Evolutionary conservation across 1,140 invertebrate genomes (phyloP), one percentile per base, ranked within the genome.

Genomic region (Drosophila oshimai): DNA sequence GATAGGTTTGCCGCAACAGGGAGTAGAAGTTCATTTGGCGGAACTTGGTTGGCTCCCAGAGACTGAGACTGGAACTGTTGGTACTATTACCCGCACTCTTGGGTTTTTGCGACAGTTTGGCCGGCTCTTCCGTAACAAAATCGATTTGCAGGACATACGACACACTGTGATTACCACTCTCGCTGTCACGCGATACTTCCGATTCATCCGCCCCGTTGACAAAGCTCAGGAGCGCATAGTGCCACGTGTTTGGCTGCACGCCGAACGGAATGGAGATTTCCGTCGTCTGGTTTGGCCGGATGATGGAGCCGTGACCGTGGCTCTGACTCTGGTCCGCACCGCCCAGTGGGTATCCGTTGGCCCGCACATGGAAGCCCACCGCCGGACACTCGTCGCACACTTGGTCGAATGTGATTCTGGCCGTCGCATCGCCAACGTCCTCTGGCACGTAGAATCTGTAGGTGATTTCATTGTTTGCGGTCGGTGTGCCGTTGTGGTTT

Each of bases 1-100:
- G 93, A 70, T 93, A 93, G 1, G 94, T 93, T 64, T 94, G 94
- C n/a, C 94, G 92, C 61, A 94, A 91, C 37, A 96, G 89, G n/a
- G 92, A 89, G 47, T 75, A 92, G 84, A 84, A 91, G 53, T 89
- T 92, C 75, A 89, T 91, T 36, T 77, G 61, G 1, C 75, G 74
- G 49, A 80, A 88, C 0, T 41, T 58, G 2, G 41, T 50, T 1
- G 89, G 81, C 3, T 36, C 46, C 69, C 92, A 91, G 13, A 60
- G n/a, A 84, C 73, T 54, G 12, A 55, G 9, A 77, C 70, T 53
- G 4, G 22, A 55, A 2, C 20, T 26, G 15, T 55, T 42, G 1
- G 36, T 50, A 0, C 2, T 22, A 18, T 50, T 58, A 5, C 6
- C 7, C 33, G 4, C 10, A 10, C 24, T 34, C 10, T 75, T 53